A percentile compares a stretch with the other conserved stretches of the same genome.
Evolutionary conservation across 2,888 invertebrate genomes (phyloP).

Genomic region (Drosophila melanosoma): DNA sequence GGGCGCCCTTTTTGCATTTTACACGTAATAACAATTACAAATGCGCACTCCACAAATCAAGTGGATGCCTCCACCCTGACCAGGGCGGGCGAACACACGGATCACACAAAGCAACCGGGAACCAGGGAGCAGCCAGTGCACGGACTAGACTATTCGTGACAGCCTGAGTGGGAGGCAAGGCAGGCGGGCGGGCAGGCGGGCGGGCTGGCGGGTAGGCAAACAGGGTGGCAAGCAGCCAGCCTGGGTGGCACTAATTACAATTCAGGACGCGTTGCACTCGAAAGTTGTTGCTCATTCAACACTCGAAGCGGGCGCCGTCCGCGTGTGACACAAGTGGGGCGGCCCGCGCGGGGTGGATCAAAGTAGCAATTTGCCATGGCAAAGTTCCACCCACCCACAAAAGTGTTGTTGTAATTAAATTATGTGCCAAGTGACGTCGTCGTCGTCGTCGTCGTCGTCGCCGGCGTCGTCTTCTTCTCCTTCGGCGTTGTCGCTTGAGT

Average conservation of each 20-base stretch:
- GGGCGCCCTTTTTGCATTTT: slow-evolving; percentile 53
- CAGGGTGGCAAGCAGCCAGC: slow-evolving; percentile 1
- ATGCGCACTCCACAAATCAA: slow-evolving; percentile 76
- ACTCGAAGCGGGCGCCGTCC: slow-evolving; percentile 58
- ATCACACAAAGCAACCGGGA: slow-evolving; percentile 13
- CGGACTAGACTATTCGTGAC: slow-evolving; percentile 29
- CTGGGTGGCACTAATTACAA: slow-evolving; percentile 75
- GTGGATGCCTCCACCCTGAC: slow-evolving; percentile 46
- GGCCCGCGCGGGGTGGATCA: slow-evolving; percentile 49
- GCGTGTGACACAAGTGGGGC: not conserved
- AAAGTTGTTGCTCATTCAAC: slow-evolving; percentile 79
- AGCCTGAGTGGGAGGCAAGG: slow-evolving; percentile 2
- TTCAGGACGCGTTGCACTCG: slow-evolving; percentile 80
- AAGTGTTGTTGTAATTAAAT: slow-evolving; percentile 81
- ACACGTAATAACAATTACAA: slow-evolving; percentile 79
- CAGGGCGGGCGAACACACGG: not conserved
- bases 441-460: slow-evolving; percentile 34
- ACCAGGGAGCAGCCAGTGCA: slow-evolving; percentile 5
- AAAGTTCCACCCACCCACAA: slow-evolving; percentile 14
- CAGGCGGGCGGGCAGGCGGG: not conserved
- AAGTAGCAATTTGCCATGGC: slow-evolving; percentile 58
- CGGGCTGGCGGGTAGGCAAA: not conserved
- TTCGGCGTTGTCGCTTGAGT: slow-evolving; percentile 31
- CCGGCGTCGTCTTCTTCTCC: slow-evolving; percentile 40
- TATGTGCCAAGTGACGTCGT: slow-evolving; percentile 80